Base-by-base conservation (phyloP, 2,113 vertebrate species). In the Eulemur rufifrons region DNA sequence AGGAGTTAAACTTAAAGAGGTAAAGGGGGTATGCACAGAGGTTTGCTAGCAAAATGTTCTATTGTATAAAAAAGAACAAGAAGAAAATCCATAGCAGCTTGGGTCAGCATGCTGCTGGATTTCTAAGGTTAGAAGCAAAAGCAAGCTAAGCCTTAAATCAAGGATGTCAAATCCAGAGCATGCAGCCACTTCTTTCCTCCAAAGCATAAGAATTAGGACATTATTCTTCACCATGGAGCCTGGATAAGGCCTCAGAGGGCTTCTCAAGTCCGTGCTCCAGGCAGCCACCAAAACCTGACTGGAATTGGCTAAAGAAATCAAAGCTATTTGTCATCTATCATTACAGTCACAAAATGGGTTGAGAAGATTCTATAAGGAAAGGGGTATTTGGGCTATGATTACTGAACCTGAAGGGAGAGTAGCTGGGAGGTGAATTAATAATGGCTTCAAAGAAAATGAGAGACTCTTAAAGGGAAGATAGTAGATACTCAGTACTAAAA, bases 71-170 rank as follows among this genome's bases (percentile, higher is more conserved):
- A 82, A 91, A 96, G 37, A 89, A 76, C 10, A 74, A 56, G 14
- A 97, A 92, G 50, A 84, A 97, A 95, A 93, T 82, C 13, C 11
- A 63, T 39, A 92, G 50, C 34, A 93, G 34, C 71, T 64, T 76
- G 27, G 64, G n/a, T 73, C 69, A 93, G 34, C 42, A 32, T 42
- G 34, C 86, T 88, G 32, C 8, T 80, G 25, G 71, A 63, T 66
- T 81, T 95, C 59, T 73, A 96, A 83, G 15, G 50, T 91, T 45
- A 83, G 74, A 89, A 86, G 39, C 29, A 66, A 95, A 95, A 89
- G 8, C 68, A 89, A 94, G 42, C 25, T 77, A 78, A 86, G 25
- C 8, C 8, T 89, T 91, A 92, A 34, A 86, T 56, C 42, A 77
- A 8, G 6, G 42, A 71, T 83, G 27, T 83, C 68, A 89, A 56